These are phyloP conservation scores for Drosophila anceps DNA, from an alignment of 2,888 invertebrate species.

Conservation along the genomic window DNA sequence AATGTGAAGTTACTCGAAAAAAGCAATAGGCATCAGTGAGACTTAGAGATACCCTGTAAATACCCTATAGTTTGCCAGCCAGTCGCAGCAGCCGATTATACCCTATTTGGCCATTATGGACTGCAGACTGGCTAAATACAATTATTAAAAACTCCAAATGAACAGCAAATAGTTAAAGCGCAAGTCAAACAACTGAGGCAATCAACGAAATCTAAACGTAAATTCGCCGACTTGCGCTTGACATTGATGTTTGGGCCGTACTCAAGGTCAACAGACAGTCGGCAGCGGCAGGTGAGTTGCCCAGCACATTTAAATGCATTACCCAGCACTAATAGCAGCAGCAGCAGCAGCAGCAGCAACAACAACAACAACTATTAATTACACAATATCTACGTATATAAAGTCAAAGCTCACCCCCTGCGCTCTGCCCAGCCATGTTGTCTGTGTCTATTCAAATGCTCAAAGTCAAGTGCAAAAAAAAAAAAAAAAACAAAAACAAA, in stretches of 20 bases:
- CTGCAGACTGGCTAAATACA: not conserved
- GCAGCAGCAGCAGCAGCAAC: too few species aligned
- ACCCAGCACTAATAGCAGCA: constrained; percentile 29
- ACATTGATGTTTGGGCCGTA: constrained; percentile 46
- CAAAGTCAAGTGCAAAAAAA: constrained; percentile 67
- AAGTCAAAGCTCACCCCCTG: constrained; percentile 5
- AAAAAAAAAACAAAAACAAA: not conserved
- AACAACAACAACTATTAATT: constrained; percentile 42
- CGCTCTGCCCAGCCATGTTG: not conserved
- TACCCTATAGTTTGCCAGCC: not conserved
- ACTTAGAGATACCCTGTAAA: not conserved
- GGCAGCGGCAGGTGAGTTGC: constrained; percentile 38
- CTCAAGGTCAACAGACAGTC: constrained; percentile 45
- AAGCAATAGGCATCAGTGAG: not conserved
- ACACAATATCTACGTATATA: constrained; percentile 33
- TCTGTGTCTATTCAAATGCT: constrained; percentile 44
- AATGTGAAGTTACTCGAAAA: not conserved
- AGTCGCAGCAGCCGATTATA: not conserved
- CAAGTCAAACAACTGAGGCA: constrained; percentile 32
- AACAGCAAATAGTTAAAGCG: constrained; percentile 27
- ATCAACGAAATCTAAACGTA: constrained; percentile 11
- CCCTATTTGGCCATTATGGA: not conserved
- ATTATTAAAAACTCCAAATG: not conserved
- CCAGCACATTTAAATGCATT: constrained; percentile 48
- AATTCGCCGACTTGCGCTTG: constrained; percentile 38